A percentile compares a stretch with the other conserved stretches of the same genome.
phyloP scores from a whole-genome alignment of 2,113 vertebrate genomes.

The Elephas maximus region DNA sequence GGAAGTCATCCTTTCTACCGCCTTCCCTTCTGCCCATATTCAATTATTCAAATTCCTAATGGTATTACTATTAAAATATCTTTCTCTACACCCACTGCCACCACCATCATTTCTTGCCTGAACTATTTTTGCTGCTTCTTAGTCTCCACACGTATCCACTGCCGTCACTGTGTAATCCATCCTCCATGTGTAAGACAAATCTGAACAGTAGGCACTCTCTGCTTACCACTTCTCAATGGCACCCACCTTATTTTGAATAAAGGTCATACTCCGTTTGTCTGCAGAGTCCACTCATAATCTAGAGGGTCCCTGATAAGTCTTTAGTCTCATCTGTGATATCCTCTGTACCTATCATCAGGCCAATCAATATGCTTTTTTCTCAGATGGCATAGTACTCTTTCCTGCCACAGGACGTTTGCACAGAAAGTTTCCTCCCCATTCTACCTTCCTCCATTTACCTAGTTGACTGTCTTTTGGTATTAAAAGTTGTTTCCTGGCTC shows the following conservation, averaged over 20 bases:
- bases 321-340: neutral
- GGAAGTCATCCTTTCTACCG: neutral
- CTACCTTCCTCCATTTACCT: neutral
- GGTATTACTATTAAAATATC: neutral
- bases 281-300: neutral
- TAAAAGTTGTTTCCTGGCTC: neutral
- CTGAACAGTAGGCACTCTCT: neutral
- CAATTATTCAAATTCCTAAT: neutral
- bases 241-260: neutral
- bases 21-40: neutral
- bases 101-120: neutral
- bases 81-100: neutral
- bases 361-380: neutral
- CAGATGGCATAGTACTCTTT: neutral
- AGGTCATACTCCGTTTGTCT: neutral
- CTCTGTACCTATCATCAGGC: rapidly evolving
- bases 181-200: neutral
- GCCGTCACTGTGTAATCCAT: neutral
- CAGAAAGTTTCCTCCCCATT: neutral
- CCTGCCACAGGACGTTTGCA: neutral
- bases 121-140: neutral
- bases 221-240: neutral
- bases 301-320: neutral
- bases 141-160: neutral
- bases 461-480: neutral